A percentile compares a stretch with the other conserved stretches of the same genome.
These are phyloP conservation scores for Uropsilus gracilis DNA, from an alignment of 2,113 vertebrate genomes.

Conservation along the genomic window DNA sequence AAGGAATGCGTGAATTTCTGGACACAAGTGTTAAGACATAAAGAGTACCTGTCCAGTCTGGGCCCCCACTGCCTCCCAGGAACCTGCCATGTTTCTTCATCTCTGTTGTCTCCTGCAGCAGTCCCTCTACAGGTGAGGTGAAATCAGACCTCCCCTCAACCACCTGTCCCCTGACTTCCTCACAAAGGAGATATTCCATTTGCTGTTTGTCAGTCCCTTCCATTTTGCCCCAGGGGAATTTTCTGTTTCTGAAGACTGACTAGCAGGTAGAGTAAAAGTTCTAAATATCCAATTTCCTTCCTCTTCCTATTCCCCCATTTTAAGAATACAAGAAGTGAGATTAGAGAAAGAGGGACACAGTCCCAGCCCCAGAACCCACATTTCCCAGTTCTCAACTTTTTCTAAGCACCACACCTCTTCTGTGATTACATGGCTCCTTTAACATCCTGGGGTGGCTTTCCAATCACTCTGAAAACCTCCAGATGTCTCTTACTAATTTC, in stretches of 20 bases:
- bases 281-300: neutral
- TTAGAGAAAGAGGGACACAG: neutral
- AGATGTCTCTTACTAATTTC: slow-evolving; percentile 34
- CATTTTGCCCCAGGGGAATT: neutral
- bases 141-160: neutral
- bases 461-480: neutral
- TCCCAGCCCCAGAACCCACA: neutral
- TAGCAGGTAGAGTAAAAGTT: neutral
- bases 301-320: neutral
- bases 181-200: neutral
- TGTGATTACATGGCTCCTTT: neutral
- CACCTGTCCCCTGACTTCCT: neutral
- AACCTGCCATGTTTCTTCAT: neutral
- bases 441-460: slow-evolving; percentile 19
- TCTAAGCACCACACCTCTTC: neutral
- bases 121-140: neutral
- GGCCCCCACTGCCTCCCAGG: neutral
- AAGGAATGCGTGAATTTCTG: neutral
- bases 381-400: neutral
- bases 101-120: neutral
- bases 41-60: neutral
- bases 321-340: neutral
- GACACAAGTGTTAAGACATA: neutral
- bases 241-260: neutral
- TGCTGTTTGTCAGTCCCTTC: neutral